Conservation (phyloP, 2,888 invertebrate genomes). For the Polyommatus iphigenia region DNA sequence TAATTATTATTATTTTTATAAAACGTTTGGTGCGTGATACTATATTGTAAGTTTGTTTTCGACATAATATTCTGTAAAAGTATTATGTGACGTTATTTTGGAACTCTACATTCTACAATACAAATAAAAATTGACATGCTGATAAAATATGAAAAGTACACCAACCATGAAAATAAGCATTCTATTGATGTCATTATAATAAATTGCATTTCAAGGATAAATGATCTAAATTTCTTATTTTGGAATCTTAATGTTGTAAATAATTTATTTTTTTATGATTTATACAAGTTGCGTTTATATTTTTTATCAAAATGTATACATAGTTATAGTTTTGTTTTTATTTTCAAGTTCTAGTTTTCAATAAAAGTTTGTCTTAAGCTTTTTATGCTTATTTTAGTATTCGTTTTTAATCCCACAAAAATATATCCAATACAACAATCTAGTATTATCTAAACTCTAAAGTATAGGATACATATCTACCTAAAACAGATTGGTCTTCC, state of each 20-base stretch:
- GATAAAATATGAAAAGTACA: constrained; percentile 1
- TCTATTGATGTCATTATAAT: background rate
- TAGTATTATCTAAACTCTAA: background rate
- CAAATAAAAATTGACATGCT: background rate
- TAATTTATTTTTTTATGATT: constrained; percentile 67
- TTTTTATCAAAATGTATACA: constrained; percentile 56
- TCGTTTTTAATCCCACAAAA: constrained; percentile 11
- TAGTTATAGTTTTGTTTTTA: constrained; percentile 55
- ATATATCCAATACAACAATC: background rate
- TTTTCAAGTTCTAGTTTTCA: constrained; percentile 38
- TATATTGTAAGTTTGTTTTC: background rate
- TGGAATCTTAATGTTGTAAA: constrained; percentile 52
- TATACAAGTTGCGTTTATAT: constrained; percentile 67
- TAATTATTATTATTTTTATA: constrained; percentile 22
- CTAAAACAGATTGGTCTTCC: constrained; percentile 20
- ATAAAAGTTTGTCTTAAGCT: constrained; percentile 47
- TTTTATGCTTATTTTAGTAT: constrained; percentile 33
- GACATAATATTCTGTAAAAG: background rate
- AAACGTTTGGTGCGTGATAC: constrained; percentile 16
- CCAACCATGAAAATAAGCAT: background rate
- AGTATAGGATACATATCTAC: constrained; percentile 27
- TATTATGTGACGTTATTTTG: background rate
- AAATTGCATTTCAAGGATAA: constrained; percentile 13
- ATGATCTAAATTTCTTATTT: constrained; percentile 1
- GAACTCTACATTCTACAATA: background rate